Evolutionary conservation across 2,797 vertebrate genomes (phyloP).

Genomic region (Mormyrus proboscirostris): DNA sequence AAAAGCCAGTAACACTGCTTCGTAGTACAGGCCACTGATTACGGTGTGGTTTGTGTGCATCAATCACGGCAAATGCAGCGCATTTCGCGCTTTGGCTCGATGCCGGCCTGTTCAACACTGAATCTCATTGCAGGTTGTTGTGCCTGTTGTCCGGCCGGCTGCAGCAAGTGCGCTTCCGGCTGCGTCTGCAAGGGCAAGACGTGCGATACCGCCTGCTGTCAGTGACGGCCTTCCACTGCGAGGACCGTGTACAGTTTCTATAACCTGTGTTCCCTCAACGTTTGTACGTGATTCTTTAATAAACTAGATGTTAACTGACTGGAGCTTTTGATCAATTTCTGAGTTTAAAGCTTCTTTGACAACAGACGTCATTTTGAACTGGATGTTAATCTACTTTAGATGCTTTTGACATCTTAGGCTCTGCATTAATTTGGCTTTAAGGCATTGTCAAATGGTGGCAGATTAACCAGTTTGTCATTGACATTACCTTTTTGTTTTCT

Average conservation of each 20-base stretch:
- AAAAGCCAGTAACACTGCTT: no score
- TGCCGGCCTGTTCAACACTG: neutral
- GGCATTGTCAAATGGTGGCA: neutral
- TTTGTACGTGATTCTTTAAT: neutral
- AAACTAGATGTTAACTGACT: neutral
- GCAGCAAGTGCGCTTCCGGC: constrained; percentile 82
- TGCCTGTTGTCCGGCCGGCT: constrained; percentile 75
- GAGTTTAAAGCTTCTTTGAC: neutral
- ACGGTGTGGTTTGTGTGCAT: neutral
- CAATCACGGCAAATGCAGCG: neutral
- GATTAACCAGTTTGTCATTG: neutral
- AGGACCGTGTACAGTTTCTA: neutral
- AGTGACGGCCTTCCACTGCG: constrained; percentile 51
- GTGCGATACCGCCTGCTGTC: constrained; percentile 75
- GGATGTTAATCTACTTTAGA: neutral
- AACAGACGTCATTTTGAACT: neutral
- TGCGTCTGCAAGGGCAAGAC: constrained; percentile 80
- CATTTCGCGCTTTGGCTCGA: neutral
- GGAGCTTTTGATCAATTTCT: neutral
- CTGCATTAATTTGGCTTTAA: neutral
- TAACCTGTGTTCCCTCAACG: neutral
- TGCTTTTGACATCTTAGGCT: neutral
- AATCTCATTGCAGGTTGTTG: constrained; percentile 59
- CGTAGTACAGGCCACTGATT: no score
- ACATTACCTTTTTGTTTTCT: neutral